A percentile compares a stretch with the other conserved stretches of the same genome.
Evolutionary conservation across 2,888 invertebrate genomes (phyloP).

Genomic region (Sialis lutaria): DNA sequence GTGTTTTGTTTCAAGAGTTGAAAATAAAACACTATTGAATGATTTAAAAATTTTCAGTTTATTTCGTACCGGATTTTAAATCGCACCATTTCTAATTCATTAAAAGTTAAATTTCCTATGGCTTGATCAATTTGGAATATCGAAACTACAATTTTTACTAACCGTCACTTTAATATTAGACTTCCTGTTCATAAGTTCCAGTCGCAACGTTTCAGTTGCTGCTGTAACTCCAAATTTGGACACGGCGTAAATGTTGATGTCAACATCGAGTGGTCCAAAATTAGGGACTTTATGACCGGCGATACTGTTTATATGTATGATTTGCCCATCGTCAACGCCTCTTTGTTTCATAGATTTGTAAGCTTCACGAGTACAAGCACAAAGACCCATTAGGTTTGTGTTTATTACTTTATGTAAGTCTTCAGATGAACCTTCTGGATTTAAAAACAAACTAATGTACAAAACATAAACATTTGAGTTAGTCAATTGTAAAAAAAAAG

Average conservation of each 20-base stretch:
- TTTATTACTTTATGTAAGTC: slow-evolving; percentile 7
- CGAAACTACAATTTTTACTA: background rate
- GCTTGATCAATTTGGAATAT: background rate
- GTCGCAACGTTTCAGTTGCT: slow-evolving; percentile 2
- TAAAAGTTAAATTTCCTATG: no score
- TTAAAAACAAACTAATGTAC: no score
- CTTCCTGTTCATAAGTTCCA: slow-evolving; percentile 4
- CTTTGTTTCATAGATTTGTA: slow-evolving; percentile 11
- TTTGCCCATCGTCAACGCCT: slow-evolving; percentile 10
- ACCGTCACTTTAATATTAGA: slow-evolving; percentile 2
- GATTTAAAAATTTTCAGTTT: no score
- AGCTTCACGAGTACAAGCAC: slow-evolving; percentile 9
- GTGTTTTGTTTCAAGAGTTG: no score
- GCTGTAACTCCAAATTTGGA: slow-evolving; percentile 4
- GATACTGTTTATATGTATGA: slow-evolving; percentile 12
- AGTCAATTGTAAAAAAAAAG: no score
- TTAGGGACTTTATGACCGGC: slow-evolving; percentile 5
- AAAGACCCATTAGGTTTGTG: slow-evolving; percentile 10
- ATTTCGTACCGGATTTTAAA: background rate
- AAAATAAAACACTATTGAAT: no score
- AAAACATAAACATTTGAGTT: no score
- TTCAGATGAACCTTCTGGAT: background rate
- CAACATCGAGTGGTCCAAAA: background rate
- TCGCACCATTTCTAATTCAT: no score
- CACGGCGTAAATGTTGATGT: slow-evolving; percentile 4